phyloP scores from a whole-genome alignment of 2,113 vertebrate species.

The Chamaea fasciata region DNA sequence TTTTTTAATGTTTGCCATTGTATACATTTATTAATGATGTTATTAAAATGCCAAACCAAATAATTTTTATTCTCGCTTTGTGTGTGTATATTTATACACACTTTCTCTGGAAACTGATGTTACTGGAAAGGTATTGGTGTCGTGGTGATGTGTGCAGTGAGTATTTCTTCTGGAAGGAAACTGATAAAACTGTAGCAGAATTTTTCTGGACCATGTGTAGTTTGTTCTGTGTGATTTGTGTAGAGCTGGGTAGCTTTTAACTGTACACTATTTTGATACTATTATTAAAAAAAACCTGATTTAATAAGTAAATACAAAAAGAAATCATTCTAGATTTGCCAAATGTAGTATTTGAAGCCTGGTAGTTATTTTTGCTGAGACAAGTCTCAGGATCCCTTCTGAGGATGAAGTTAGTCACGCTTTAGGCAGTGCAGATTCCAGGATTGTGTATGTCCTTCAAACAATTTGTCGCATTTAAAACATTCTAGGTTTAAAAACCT shows the following conservation, averaged over 20 bases:
- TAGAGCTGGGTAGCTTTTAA: not conserved
- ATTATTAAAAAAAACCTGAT: not conserved
- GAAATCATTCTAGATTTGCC: not conserved
- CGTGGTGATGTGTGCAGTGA: conserved; percentile 3
- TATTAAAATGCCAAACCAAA: conserved; percentile 78
- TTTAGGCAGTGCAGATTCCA: not conserved
- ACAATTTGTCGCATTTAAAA: not conserved
- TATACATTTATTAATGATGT: conserved; percentile 69
- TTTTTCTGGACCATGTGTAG: not conserved
- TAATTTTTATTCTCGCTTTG: conserved; percentile 33
- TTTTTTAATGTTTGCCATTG: conserved; percentile 72
- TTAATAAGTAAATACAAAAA: not conserved
- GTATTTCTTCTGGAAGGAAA: conserved; percentile 9
- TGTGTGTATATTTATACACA: conserved; percentile 38
- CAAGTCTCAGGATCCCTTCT: not conserved
- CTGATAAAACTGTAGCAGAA: not conserved
- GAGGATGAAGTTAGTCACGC: not conserved
- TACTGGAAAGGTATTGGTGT: conserved; percentile 4
- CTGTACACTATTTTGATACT: not conserved
- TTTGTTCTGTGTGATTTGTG: not conserved
- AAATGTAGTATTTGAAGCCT: not conserved
- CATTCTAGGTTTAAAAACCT: not conserved
- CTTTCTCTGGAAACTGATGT: not conserved
- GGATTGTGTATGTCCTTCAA: not conserved
- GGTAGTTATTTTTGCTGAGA: not conserved